These are phyloP conservation scores for Prionailurus viverrinus DNA, from an alignment of 2,113 vertebrate genomes.

Conservation along the genomic window DNA sequence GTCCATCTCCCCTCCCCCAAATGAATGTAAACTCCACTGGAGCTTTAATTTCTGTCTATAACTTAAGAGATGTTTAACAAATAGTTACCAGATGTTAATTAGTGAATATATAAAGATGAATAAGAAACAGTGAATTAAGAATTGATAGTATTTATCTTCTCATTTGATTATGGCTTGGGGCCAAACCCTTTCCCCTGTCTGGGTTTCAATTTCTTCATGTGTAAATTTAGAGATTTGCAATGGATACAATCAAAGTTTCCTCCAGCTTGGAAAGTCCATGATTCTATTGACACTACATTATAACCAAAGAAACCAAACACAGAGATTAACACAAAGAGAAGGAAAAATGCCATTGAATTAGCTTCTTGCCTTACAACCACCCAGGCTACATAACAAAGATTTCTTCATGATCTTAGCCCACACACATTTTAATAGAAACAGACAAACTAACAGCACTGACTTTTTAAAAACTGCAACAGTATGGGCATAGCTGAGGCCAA, in stretches of 20 bases:
- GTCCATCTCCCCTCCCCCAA: background rate
- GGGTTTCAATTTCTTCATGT: background rate
- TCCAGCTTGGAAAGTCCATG: background rate
- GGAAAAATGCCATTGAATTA: background rate
- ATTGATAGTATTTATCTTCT: background rate
- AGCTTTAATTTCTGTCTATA: background rate
- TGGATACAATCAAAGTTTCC: background rate
- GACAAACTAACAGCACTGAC: constrained; percentile 1
- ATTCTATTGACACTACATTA: background rate
- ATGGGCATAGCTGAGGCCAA: background rate
- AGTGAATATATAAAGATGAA: background rate
- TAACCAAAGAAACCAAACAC: background rate
- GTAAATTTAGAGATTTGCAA: background rate
- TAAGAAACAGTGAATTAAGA: background rate
- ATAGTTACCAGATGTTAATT: constrained; percentile 9
- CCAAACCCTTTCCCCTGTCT: background rate
- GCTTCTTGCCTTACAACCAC: background rate
- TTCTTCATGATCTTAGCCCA: background rate
- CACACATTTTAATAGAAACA: constrained; percentile 43
- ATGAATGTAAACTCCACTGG: background rate
- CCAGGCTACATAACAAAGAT: background rate
- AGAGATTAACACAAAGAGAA: background rate
- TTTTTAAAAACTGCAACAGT: background rate
- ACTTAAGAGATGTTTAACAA: background rate
- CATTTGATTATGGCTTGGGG: background rate